phyloP scores from a whole-genome alignment of 2,888 invertebrate species.

The Endotricha flammealis region DNA sequence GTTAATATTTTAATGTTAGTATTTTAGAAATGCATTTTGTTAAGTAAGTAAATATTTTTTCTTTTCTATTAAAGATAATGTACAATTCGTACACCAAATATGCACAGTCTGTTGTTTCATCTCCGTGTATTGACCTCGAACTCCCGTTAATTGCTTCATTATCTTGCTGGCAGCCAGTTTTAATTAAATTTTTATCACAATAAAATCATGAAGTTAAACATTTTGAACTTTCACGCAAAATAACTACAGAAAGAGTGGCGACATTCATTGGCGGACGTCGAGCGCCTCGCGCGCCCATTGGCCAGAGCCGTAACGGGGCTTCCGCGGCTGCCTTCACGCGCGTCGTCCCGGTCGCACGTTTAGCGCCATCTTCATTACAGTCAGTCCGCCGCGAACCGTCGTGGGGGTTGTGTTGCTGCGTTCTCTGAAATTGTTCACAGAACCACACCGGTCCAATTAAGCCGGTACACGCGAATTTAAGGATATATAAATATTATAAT shows the following conservation, averaged over 20 bases:
- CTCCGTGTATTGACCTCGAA: conserved; percentile 6
- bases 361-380: conserved; percentile 59
- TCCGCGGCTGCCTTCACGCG: conserved; percentile 56
- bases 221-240: conserved; percentile 63
- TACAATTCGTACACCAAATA: too few species aligned
- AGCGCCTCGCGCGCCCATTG: conserved; percentile 36
- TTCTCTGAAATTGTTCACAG: conserved; percentile 29
- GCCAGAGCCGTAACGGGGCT: conserved; percentile 42
- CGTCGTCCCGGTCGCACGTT: conserved; percentile 43
- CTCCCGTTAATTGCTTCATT: conserved; percentile 32
- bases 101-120: background rate
- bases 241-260: conserved; percentile 23
- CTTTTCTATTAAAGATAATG: too few species aligned
- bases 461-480: conserved; percentile 39
- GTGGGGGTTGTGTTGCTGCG: conserved; percentile 49
- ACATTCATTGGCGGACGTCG: conserved; percentile 37
- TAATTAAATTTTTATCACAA: conserved; percentile 27
- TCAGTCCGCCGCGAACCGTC: conserved; percentile 69
- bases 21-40: too few species aligned
- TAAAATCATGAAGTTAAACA: conserved; percentile 34
- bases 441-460: conserved; percentile 41
- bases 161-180: conserved; percentile 19
- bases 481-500: conserved; percentile 30
- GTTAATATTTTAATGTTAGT: too few species aligned
- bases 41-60: too few species aligned